A percentile compares a stretch with the other conserved stretches of the same genome.
Conservation (phyloP, 2,113 vertebrate species). For the Apodemus speciosus region DNA sequence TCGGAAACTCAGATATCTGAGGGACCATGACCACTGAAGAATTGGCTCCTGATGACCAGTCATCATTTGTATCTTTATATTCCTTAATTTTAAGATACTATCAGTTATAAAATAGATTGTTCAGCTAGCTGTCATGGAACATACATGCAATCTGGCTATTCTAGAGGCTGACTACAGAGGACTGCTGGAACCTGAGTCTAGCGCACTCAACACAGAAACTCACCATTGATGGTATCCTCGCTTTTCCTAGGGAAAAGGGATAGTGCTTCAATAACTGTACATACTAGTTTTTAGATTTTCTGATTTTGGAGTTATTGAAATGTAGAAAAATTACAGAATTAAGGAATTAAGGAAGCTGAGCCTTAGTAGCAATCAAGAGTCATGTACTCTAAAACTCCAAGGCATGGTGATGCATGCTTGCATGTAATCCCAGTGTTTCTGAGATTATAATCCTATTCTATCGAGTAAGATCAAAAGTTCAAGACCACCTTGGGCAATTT, state of each 20-base stretch:
- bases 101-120: neutral
- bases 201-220: neutral
- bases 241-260: neutral
- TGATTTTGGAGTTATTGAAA: conserved; percentile 42
- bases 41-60: neutral
- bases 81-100: conserved; percentile 39
- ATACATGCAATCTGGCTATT: neutral
- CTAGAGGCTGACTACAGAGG: neutral
- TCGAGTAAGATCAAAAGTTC: neutral
- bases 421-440: neutral
- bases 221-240: neutral
- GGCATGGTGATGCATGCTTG: neutral
- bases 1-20: neutral
- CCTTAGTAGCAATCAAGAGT: conserved; percentile 32
- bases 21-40: neutral
- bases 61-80: neutral
- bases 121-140: neutral
- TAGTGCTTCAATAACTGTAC: neutral
- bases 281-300: neutral
- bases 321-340: neutral
- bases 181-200: neutral
- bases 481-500: neutral
- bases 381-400: neutral
- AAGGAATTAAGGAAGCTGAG: conserved; percentile 27
- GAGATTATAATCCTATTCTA: too few relatives aligned